Conservation (phyloP, 2,888 invertebrate species). For the Papilio protenor region DNA sequence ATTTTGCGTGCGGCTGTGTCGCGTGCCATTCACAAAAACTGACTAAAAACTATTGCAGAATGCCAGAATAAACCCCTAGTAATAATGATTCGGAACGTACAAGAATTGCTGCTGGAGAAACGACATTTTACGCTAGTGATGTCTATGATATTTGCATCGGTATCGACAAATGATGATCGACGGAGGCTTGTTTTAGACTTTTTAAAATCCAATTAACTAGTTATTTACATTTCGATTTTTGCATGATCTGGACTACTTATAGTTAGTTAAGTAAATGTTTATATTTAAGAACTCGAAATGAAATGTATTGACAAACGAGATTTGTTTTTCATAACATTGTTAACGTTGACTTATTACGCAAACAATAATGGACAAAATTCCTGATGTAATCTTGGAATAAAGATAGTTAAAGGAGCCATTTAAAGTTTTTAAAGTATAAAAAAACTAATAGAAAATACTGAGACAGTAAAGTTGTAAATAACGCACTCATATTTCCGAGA, state of each 20-base stretch:
- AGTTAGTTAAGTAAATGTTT: too few species aligned
- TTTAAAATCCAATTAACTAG: background rate
- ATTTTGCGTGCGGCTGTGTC: conserved; percentile 40
- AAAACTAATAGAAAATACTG: background rate
- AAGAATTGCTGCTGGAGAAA: conserved; percentile 37
- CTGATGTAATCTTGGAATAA: background rate
- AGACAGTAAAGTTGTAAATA: background rate
- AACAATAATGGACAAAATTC: background rate
- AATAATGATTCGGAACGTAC: conserved; percentile 30
- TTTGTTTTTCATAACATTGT: background rate
- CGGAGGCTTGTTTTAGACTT: background rate
- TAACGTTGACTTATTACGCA: background rate
- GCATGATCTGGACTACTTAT: background rate
- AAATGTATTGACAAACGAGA: background rate
- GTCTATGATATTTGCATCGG: background rate
- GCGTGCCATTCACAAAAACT: conserved; percentile 39
- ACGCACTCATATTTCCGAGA: background rate
- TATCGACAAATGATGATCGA: background rate
- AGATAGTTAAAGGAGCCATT: background rate
- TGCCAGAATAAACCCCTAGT: conserved; percentile 28
- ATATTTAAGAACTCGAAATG: background rate
- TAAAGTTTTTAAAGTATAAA: background rate
- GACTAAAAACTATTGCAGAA: conserved; percentile 39
- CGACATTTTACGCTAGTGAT: conserved; percentile 17
- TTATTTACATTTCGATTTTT: background rate